Conservation (phyloP, 2,797 vertebrate species). For the Xenops minutus region DNA sequence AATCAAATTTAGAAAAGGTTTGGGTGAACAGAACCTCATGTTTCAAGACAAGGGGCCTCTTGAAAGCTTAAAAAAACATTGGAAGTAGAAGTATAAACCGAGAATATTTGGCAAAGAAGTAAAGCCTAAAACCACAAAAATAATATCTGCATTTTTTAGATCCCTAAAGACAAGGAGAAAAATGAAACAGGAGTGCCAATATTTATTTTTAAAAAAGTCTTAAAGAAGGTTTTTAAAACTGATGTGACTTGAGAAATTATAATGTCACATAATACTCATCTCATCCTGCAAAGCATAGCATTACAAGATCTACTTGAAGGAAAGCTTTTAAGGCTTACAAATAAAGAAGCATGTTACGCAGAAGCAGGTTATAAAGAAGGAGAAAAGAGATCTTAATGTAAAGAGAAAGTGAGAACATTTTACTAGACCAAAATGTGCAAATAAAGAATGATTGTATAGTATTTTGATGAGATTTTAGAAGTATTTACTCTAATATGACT, state of each 20-base stretch:
- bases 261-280: background rate
- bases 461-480: background rate
- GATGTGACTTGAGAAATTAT: background rate
- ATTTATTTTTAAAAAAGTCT: background rate
- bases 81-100: constrained; percentile 37
- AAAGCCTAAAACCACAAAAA: constrained; percentile 61
- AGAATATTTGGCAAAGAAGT: constrained; percentile 52
- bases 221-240: background rate
- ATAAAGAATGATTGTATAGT: background rate
- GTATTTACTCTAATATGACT: background rate
- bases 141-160: constrained; percentile 64
- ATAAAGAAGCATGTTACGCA: background rate
- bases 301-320: background rate
- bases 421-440: background rate
- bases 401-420: background rate
- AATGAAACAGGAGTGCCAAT: constrained; percentile 54
- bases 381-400: background rate
- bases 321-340: background rate
- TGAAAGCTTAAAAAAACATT: constrained; percentile 55
- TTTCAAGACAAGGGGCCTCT: constrained; percentile 56
- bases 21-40: constrained; percentile 35
- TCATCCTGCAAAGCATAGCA: background rate
- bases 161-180: constrained; percentile 52
- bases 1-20: constrained; percentile 20
- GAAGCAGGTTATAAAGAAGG: background rate